These are phyloP conservation scores for Synergus laeviventris DNA, from an alignment of 2,888 invertebrate species.

Conservation along the genomic window DNA sequence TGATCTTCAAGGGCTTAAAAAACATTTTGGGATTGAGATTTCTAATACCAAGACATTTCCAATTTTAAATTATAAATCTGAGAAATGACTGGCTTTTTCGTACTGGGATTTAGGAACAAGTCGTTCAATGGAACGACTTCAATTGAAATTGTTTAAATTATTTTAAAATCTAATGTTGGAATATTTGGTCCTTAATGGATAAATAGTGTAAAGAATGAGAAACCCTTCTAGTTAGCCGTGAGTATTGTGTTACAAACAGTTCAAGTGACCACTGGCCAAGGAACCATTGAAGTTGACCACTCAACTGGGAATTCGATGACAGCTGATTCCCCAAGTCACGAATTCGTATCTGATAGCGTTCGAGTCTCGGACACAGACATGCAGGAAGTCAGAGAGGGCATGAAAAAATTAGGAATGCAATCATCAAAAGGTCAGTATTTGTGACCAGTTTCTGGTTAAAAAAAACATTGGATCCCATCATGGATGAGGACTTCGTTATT, in stretches of 20 bases:
- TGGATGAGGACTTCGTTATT: neutral
- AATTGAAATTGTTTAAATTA: neutral
- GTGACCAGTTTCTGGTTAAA: constrained; percentile 2
- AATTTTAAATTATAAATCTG: neutral
- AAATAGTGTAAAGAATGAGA: constrained; percentile 44
- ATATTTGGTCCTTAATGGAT: neutral
- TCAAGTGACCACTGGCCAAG: constrained; percentile 64
- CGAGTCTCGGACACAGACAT: constrained; percentile 82
- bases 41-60: too few species aligned
- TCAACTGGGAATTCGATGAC: constrained; percentile 47
- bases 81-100: neutral
- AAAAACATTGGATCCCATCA: neutral
- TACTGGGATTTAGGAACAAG: neutral
- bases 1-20: too few species aligned
- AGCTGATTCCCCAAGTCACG: constrained; percentile 77
- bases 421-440: constrained; percentile 78
- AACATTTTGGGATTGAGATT: too few species aligned
- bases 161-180: neutral
- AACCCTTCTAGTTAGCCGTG: constrained; percentile 64
- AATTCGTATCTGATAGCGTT: constrained; percentile 88
- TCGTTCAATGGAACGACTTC: neutral
- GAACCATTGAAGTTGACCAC: constrained; percentile 46
- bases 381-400: constrained; percentile 86
- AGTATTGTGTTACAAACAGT: constrained; percentile 70
- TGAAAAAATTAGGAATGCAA: constrained; percentile 84